Base-by-base conservation (phyloP, 2,888 invertebrate genomes). In the Eremobia ochroleuca region DNA sequence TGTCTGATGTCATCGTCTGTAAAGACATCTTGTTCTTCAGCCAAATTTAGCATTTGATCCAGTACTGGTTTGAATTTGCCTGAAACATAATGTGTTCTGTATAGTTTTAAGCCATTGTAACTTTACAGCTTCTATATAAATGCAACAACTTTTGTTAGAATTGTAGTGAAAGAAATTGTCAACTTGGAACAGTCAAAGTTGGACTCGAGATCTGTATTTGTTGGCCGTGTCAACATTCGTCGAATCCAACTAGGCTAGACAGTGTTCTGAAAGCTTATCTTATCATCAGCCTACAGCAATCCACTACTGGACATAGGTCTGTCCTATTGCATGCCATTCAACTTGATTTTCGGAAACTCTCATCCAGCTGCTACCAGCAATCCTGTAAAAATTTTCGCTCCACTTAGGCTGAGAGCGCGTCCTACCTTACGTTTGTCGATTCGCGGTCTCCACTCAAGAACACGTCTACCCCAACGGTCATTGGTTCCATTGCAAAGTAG, bases 1-100 rank as follows among this genome's bases (percentile, higher is more conserved):
- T 81, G 61, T 59, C 77, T 69, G 4, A 83, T 77, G 1, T 81
- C 79, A 28, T 67, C 67, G 21, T 83, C 83, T 25, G 78, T 77
- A 31, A 85, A 79, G 3, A 15, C 55, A 21, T 13, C 37, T 18
- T 76, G 13, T 6, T 77, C 64, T 11, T 66, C 72, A 66, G 61
- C 49, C 40, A 78, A 62, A 13, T 77, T 59, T 4, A 86, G 49
- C 70, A 86, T 67, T n/a, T 67, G 70, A 70, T 86, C 79, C 21
- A 86, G 13, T 5, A 80, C 1, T 28, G 85, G 76, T 59, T 75
- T 78, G 49, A 76, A 74, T 9, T 77, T 76, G 1, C 46, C 86
- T 85, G 66, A 59, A 80, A 81, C 31, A 67, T 28, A 40, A 37
- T 28, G 2, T 37, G 8, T 31, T 68, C 13, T 18, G 8, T 46